Evolutionary conservation across 2,888 invertebrate genomes (phyloP), one percentile per base, ranked within the genome.

Genomic region (Xylota sylvarum): DNA sequence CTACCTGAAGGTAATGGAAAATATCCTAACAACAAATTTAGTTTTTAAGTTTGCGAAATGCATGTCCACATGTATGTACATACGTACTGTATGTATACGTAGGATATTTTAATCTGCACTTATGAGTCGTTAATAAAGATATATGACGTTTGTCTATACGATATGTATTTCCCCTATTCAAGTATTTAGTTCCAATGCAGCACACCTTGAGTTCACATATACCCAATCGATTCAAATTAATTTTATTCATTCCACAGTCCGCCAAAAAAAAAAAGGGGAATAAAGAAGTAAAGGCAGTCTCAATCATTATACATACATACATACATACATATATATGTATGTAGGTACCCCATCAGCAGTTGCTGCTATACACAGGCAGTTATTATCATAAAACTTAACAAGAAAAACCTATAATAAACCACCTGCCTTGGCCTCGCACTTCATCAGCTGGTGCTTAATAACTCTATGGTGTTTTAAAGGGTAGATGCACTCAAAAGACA

Each of bases 301-400:
- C 46, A 62, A 73, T 43, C 50, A 9, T 27, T 50, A 64, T 27
- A 60, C 35, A 27, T 14, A 48, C 19, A n/a, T n/a, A n/a, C n/a
- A n/a, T n/a, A n/a, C n/a, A n/a, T n/a, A n/a, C n/a, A n/a, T n/a
- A n/a, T n/a, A n/a, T n/a, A n/a, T n/a, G n/a, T 23, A 3, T 58
- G 48, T 30, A 27, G 4, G 40, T 35, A 27, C 9, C 19, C 23
- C 35, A 55, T 37, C n/a, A 27, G 40, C 43, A 55, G 52, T 35
- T 56, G 64, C 40, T 74, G 60, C 23, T 81, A 17, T 19, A 56
- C 74, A 32, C 48, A 64, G 55, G 65, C 65, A 73, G 35, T 69
- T 74, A 81, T 80, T 65, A 80, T 64, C 32, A 73, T 40, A 37
- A 40, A 73, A 67, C 5, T 88, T 12, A 90, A 89, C 10, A n/a